phyloP scores from a whole-genome alignment of 2,113 vertebrate genomes.

The Dermatemys mawii region DNA sequence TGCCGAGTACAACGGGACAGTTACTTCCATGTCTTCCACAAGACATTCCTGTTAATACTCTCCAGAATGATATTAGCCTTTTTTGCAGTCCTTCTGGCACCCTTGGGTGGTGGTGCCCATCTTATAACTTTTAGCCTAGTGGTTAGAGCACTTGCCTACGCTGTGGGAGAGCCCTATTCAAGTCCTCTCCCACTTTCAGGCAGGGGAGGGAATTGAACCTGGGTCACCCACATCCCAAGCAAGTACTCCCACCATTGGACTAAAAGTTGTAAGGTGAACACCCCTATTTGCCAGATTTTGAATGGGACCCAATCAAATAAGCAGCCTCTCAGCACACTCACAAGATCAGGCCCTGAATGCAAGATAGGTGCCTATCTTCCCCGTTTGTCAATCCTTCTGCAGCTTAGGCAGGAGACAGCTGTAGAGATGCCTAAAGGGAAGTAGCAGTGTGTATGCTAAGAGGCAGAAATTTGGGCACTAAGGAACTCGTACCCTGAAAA shows the following conservation, averaged over 20 bases:
- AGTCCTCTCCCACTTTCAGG: not conserved
- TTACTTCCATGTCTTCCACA: not conserved
- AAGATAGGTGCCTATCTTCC: not conserved
- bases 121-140: not conserved
- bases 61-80: not conserved
- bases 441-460: not conserved
- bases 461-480: not conserved
- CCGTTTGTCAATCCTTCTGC: not conserved
- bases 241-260: not conserved
- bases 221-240: not conserved
- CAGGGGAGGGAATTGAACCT: not conserved
- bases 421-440: not conserved
- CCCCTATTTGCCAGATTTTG: not conserved
- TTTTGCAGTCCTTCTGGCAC: not conserved
- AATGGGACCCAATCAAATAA: not conserved
- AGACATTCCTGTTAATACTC: not conserved
- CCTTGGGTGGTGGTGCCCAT: not conserved
- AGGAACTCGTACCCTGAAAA: not conserved
- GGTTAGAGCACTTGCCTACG: not conserved
- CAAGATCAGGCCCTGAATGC: not conserved
- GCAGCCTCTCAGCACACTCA: not conserved
- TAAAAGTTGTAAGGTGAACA: not conserved
- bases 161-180: not conserved
- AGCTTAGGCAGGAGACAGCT: not conserved
- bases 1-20: not conserved